Evolutionary conservation across 2,113 vertebrate genomes (phyloP).

Genomic region (Pseudopipra pipra): DNA sequence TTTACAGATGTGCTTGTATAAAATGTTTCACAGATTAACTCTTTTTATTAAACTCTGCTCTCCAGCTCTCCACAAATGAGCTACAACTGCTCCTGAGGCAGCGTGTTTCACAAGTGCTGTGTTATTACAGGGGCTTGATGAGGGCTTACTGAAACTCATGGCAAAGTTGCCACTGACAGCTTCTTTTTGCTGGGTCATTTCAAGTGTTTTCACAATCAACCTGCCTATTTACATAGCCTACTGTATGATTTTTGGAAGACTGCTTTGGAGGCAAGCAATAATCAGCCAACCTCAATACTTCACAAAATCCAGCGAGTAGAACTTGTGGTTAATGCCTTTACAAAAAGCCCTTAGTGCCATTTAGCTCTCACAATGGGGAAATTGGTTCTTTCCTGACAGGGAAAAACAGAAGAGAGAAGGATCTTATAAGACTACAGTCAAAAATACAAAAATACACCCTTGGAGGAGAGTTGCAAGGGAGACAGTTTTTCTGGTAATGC

Average conservation of each 20-base stretch:
- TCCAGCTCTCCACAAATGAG: background rate
- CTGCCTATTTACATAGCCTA: background rate
- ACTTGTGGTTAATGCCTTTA: background rate
- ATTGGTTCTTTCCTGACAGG: background rate
- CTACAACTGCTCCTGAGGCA: background rate
- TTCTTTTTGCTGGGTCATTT: slow-evolving; percentile 15
- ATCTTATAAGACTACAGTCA: slow-evolving; percentile 20
- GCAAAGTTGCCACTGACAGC: background rate
- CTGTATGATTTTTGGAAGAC: background rate
- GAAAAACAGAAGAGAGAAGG: background rate
- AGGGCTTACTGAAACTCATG: background rate
- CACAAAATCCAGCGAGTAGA: background rate
- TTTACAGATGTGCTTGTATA: background rate
- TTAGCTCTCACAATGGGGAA: background rate
- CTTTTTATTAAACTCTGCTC: background rate
- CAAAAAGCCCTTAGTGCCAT: background rate
- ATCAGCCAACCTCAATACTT: slow-evolving; percentile 25
- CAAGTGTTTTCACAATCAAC: slow-evolving; percentile 3
- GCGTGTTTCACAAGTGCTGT: background rate
- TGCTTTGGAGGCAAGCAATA: slow-evolving; percentile 6
- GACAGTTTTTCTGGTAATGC: slow-evolving; percentile 16
- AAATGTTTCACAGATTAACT: background rate
- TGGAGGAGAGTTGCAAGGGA: background rate
- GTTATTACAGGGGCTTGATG: background rate
- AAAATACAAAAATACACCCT: slow-evolving; percentile 38